Percentiles rank a stretch among this genome's conserved stretches.
phyloP scores from a whole-genome alignment of 2,888 invertebrate genomes.

The Eustalomyia histrio region DNA sequence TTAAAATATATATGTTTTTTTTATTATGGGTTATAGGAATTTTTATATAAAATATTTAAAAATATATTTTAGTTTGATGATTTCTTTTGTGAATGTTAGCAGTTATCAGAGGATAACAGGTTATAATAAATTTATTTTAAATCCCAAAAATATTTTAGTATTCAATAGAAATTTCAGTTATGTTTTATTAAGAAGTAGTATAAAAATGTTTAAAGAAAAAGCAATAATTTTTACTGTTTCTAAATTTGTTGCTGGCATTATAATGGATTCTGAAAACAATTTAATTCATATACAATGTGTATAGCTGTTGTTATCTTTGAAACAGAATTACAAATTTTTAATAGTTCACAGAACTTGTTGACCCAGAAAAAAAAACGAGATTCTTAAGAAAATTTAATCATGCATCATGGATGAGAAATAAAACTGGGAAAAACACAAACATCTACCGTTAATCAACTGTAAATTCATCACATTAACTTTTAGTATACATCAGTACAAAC shows the following conservation, averaged over 20 bases:
- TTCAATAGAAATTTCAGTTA: too few species aligned
- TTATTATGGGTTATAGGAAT: too few species aligned
- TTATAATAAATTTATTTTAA: too few species aligned
- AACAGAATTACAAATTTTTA: not conserved
- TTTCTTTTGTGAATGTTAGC: too few species aligned
- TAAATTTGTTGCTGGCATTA: too few species aligned
- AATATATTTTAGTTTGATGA: too few species aligned
- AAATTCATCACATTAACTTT: constrained; percentile 48
- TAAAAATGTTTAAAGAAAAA: too few species aligned
- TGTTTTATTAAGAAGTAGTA: too few species aligned
- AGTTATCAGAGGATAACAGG: too few species aligned
- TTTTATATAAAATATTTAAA: too few species aligned
- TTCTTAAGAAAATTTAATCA: not conserved
- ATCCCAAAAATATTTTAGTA: too few species aligned
- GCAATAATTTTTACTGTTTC: too few species aligned
- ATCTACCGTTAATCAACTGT: constrained; percentile 26
- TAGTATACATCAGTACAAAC: constrained; percentile 19
- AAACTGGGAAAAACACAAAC: not conserved
- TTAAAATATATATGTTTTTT: not conserved
- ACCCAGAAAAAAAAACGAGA: constrained; percentile 50
- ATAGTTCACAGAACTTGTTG: constrained; percentile 37
- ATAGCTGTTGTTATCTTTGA: not conserved
- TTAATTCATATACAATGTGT: not conserved
- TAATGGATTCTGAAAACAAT: not conserved
- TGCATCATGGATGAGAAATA: not conserved